These are phyloP conservation scores for Acromyrmex heyeri DNA, from an alignment of 1,140 invertebrate species.

Conservation along the genomic window DNA sequence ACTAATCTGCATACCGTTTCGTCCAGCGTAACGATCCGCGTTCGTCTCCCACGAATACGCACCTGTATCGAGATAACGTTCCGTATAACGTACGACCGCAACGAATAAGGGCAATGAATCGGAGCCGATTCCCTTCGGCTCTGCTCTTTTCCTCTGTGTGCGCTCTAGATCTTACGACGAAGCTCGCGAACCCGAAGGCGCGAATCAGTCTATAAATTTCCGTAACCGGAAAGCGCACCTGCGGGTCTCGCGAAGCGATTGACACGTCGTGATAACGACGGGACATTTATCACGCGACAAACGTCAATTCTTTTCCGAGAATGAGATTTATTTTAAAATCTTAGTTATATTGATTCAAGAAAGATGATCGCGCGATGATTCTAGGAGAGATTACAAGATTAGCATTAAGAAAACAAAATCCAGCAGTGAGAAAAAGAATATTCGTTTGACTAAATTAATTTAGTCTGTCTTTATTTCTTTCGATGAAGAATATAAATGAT, in stretches of 20 bases:
- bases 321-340: not conserved
- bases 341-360: not conserved
- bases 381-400: not conserved
- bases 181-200: slow-evolving; percentile 52
- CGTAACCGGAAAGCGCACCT: slow-evolving; percentile 66
- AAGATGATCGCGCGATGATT: not conserved
- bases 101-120: slow-evolving; percentile 83
- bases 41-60: slow-evolving; percentile 76
- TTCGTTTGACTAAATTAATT: too few species aligned
- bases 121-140: slow-evolving; percentile 73
- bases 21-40: slow-evolving; percentile 71
- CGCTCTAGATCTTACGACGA: slow-evolving; percentile 40
- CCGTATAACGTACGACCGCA: slow-evolving; percentile 65
- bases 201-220: slow-evolving; percentile 74
- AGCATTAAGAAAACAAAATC: not conserved
- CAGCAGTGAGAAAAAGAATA: too few species aligned
- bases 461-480: too few species aligned
- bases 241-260: slow-evolving; percentile 36
- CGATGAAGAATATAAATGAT: too few species aligned
- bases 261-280: slow-evolving; percentile 44
- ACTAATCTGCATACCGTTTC: slow-evolving; percentile 75
- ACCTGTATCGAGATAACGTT: slow-evolving; percentile 81
- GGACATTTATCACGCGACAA: slow-evolving; percentile 19
- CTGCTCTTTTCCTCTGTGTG: slow-evolving; percentile 40
- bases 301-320: not conserved